Evolutionary conservation across 2,113 vertebrate species (phyloP), one percentile per base, ranked within the genome.

Genomic region (Chamaea fasciata): DNA sequence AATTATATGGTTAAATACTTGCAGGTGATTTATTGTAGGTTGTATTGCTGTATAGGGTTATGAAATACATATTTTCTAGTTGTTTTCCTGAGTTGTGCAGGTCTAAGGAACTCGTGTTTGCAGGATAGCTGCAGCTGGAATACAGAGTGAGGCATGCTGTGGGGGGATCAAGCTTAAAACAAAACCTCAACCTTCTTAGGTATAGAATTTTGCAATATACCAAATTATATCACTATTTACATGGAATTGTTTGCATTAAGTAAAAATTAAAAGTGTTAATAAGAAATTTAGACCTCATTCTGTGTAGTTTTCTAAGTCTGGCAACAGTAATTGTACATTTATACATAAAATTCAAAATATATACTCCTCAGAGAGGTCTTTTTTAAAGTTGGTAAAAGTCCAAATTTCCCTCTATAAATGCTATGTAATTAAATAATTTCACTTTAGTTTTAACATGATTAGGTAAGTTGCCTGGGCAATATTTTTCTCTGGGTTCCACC

Each of bases 1-100:
- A 95, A 95, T 89, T 95, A 89, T 92, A 90, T 31, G 82, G 75
- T 94, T 92, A 94, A 95, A 96, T 95, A 65, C 46, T 95, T 89
- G 68, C 69, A 88, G 79, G 39, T 95, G 91, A 90, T 96, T 95
- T 87, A 92, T 92, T 19, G 33, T 71, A 87, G 75, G 52, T 42
- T 86, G 23, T 79, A 67, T 70, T 96, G 31, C 50, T 89, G n/a
- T n/a, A 16, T 37, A 70, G 28, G 16, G 41, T 59, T 87, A 92
- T 79, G 41, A 89, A 90, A 91, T 65, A 64, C 10, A 28, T 71
- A 59, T 91, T 89, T 46, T 90, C 82, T 92, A 55, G 52, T 81
- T 88, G 11, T 89, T 87, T 69, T 94, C 57, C 65, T 81, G 56
- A 90, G 19, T 46, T 71, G 10, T 47, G 27, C 26, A 37, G 68